These are phyloP conservation scores for Morpho helenor DNA, from an alignment of 2,888 invertebrate species.

Conservation along the genomic window DNA sequence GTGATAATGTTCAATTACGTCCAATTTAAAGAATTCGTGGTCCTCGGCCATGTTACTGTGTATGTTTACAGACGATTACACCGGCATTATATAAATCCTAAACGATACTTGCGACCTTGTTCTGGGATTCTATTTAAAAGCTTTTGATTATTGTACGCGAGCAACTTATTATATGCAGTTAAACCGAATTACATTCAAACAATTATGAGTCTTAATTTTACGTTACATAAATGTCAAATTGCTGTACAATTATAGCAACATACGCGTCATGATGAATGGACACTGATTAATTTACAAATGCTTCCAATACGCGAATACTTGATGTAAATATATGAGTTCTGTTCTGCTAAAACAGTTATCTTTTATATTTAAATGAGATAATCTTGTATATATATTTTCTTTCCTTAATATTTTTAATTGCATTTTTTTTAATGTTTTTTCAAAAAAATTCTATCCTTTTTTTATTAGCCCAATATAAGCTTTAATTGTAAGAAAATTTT, in stretches of 20 bases:
- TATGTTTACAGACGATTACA: neutral
- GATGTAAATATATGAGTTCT: too few relatives aligned
- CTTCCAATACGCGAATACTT: conserved; percentile 5
- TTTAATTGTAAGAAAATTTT: too few relatives aligned
- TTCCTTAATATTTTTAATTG: too few relatives aligned
- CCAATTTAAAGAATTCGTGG: neutral
- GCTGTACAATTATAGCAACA: neutral
- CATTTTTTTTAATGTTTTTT: too few relatives aligned
- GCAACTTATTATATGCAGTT: neutral
- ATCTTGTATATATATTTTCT: too few relatives aligned
- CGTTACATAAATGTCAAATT: neutral
- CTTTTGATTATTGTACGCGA: conserved; percentile 12
- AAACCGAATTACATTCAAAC: neutral
- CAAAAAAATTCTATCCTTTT: too few relatives aligned
- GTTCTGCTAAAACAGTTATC: too few relatives aligned
- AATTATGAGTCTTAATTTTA: conserved; percentile 5
- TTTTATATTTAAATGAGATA: too few relatives aligned
- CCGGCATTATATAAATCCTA: conserved; percentile 3
- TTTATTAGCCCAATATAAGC: too few relatives aligned
- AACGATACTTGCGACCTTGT: conserved; percentile 6
- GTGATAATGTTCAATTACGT: neutral
- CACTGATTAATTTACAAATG: conserved; percentile 17
- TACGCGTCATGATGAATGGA: conserved; percentile 3
- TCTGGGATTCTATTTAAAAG: conserved; percentile 7
- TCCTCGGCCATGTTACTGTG: neutral